phyloP scores from a whole-genome alignment of 2,113 vertebrate species.

The Thunnus thynnus region DNA sequence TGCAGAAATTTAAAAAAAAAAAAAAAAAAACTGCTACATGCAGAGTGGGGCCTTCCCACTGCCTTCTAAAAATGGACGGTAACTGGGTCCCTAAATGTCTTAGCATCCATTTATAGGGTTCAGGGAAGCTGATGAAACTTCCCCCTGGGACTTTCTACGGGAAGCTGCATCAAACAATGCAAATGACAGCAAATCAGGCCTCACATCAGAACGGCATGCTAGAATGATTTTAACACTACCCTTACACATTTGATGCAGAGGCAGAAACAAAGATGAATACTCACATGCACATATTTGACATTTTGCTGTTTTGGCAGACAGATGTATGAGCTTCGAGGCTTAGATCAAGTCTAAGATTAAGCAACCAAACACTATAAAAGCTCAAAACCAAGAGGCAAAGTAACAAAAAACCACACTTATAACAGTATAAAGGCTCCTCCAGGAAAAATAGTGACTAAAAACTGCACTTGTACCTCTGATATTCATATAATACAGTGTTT shows the following conservation, averaged over 20 bases:
- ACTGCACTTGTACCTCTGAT: background rate
- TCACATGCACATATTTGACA: background rate
- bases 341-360: background rate
- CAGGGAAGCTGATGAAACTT: conserved; percentile 61
- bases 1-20: background rate
- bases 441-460: background rate
- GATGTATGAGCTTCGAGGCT: background rate
- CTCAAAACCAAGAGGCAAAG: background rate
- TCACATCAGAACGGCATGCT: conserved; percentile 27
- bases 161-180: conserved; percentile 57
- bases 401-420: no score
- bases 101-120: conserved; percentile 33
- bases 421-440: no score
- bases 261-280: background rate
- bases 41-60: background rate
- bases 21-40: background rate
- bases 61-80: conserved; percentile 26
- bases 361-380: background rate
- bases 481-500: background rate
- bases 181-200: conserved; percentile 62
- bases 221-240: conserved; percentile 27
- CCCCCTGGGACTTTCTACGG: conserved; percentile 57
- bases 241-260: background rate
- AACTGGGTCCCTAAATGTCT: no score
- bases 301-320: background rate